These are phyloP conservation scores for Cryptomyrus ogoouensis DNA, from an alignment of 2,113 vertebrate species.

Conservation along the genomic window DNA sequence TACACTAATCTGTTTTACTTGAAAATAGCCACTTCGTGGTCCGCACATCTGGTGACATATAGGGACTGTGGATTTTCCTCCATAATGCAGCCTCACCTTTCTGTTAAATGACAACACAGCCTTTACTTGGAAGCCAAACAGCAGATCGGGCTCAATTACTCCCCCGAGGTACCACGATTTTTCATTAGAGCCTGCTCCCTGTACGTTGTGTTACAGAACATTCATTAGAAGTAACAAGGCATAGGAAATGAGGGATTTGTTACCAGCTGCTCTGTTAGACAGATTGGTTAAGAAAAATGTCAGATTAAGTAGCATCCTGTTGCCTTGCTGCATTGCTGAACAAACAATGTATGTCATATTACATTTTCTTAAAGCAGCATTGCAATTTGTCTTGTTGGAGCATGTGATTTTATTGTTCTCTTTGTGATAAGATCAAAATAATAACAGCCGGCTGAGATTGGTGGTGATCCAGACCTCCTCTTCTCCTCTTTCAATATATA, in stretches of 20 bases:
- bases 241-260: background rate
- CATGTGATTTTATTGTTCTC: background rate
- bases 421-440: background rate
- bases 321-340: background rate
- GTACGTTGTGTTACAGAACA: background rate
- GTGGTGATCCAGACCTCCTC: background rate
- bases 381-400: background rate
- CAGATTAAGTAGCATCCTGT: background rate
- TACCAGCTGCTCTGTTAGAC: background rate
- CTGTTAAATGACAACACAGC: background rate
- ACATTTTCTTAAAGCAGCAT: background rate
- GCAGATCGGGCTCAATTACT: background rate
- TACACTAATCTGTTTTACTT: background rate
- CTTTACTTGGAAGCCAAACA: background rate
- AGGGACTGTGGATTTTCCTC: conserved; percentile 10
- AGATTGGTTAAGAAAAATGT: background rate
- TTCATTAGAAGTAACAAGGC: background rate
- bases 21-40: conserved; percentile 4
- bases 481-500: background rate
- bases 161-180: background rate
- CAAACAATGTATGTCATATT: background rate
- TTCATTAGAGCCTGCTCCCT: background rate
- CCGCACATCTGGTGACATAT: conserved; percentile 20
- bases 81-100: conserved; percentile 18
- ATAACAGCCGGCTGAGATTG: background rate